Evolutionary conservation across 1,140 invertebrate genomes (phyloP).

Genomic region (Bombus huntii): DNA sequence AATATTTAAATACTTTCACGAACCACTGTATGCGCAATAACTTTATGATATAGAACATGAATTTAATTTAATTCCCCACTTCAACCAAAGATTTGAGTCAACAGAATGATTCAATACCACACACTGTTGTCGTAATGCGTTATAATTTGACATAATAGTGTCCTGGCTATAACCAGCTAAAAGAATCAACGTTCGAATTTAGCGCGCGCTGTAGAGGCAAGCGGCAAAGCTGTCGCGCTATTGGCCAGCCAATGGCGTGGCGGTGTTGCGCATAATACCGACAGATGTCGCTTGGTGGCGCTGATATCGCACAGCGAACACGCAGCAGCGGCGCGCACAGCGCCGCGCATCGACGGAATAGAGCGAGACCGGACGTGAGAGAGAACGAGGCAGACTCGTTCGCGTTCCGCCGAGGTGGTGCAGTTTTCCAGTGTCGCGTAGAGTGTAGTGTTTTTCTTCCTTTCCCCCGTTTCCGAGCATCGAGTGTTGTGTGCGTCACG

Average conservation of each 20-base stretch:
- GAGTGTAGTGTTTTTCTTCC: constrained; percentile 76
- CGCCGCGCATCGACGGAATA: constrained; percentile 70
- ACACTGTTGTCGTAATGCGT: not conserved
- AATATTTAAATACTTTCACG: no score
- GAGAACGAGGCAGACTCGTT: constrained; percentile 70
- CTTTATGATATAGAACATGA: not conserved
- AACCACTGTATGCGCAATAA: no score
- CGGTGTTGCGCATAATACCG: not conserved
- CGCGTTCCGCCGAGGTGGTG: constrained; percentile 74
- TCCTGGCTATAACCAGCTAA: no score
- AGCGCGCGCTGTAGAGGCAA: not conserved
- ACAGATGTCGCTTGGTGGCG: constrained; percentile 30
- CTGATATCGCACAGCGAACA: constrained; percentile 41
- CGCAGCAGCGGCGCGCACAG: constrained; percentile 63
- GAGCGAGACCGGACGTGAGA: constrained; percentile 59
- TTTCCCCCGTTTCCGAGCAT: constrained; percentile 62
- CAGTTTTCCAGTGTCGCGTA: constrained; percentile 75
- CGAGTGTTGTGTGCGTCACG: constrained; percentile 70
- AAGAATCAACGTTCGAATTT: constrained; percentile 6
- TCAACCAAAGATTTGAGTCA: not conserved
- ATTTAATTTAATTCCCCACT: not conserved
- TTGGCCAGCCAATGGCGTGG: constrained; percentile 11
- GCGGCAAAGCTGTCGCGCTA: not conserved
- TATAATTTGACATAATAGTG: not conserved
- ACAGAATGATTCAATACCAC: no score